These are phyloP conservation scores for Lerista edwardsae DNA, from an alignment of 2,797 vertebrate genomes.

Conservation along the genomic window DNA sequence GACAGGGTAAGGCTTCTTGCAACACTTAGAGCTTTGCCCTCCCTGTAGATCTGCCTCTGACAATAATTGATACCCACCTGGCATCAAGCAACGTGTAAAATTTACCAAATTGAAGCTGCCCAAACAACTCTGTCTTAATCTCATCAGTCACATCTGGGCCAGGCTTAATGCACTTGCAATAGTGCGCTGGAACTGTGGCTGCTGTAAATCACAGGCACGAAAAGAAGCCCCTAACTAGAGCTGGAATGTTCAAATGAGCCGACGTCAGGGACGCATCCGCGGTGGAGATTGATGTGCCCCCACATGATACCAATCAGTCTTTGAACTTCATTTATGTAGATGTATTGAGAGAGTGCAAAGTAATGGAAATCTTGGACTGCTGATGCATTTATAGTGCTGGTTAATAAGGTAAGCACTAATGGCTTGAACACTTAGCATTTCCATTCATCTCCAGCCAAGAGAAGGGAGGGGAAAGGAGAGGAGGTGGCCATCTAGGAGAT, in stretches of 20 bases:
- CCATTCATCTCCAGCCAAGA: not conserved
- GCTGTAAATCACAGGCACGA: not conserved
- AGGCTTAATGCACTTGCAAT: not conserved
- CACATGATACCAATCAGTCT: not conserved
- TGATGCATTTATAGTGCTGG: not conserved
- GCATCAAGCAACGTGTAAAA: slow-evolving; percentile 1
- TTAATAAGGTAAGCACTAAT: not conserved
- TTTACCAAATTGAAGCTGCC: slow-evolving; percentile 6
- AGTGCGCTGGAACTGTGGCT: not conserved
- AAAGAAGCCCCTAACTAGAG: not conserved
- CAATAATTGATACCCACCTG: slow-evolving; percentile 3
- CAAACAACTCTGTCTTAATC: not conserved
- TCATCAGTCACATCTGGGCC: not conserved
- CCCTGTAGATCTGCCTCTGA: no score
- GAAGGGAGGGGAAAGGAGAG: not conserved
- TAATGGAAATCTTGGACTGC: not conserved
- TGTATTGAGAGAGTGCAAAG: not conserved
- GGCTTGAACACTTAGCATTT: not conserved
- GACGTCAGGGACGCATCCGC: not conserved
- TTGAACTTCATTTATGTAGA: not conserved
- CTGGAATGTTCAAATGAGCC: not conserved
- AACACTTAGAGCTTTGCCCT: no score
- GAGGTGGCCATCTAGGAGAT: not conserved
- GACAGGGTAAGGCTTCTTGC: no score
- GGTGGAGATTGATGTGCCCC: not conserved